Evolutionary conservation across 1,140 invertebrate genomes (phyloP), one percentile per base, ranked within the genome.

Genomic region (Penaeus japonicus): DNA sequence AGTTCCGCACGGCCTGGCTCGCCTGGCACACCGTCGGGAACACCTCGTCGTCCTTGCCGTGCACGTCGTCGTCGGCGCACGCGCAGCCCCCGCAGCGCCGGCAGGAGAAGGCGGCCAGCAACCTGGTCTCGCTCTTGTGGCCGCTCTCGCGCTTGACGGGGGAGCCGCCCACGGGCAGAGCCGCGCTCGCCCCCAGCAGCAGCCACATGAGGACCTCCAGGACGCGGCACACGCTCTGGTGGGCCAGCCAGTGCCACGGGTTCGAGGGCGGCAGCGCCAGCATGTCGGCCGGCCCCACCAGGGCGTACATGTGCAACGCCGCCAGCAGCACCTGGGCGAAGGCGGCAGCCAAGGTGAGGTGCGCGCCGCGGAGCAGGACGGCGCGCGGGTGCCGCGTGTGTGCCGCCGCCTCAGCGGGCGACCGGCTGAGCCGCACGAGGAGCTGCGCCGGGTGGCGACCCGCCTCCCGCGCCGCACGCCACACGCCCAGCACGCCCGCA

Each of bases 21-120:
- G 96, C 95, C 90, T 95, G 96, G 91, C 96, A 97, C 90, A 97
- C 96, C 35, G 96, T 95, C 0, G 96, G 96, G 92, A 97, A 97
- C 35, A 94, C 93, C 75, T 95, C 94, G 89, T 94, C 94, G 91
- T 92, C 93, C 62, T 93, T 92, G 87, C 96, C 95, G 0, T 95
- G 95, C 32, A 75, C 84, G 62, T 73, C 30, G 55, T 84, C 89
- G 78, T 89, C 87, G 73, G 91, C 87, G 84, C 91, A 91, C 54
- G 87, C 75, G 39, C 87, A 89, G 32, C 82, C 80, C 1, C 87
- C 83, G 53, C 87, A 86, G 7, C 78, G 77, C 57, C 30, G 32
- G 62, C 84, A 86, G 2, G 83, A 81, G 24, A 89, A 35, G 32
- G 70, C 87, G 32, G 87, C 39, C 47, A 88, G 47, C 47, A 7